Evolutionary conservation across 2,888 invertebrate genomes (phyloP).

Genomic region (Cryptocephalus moraei): DNA sequence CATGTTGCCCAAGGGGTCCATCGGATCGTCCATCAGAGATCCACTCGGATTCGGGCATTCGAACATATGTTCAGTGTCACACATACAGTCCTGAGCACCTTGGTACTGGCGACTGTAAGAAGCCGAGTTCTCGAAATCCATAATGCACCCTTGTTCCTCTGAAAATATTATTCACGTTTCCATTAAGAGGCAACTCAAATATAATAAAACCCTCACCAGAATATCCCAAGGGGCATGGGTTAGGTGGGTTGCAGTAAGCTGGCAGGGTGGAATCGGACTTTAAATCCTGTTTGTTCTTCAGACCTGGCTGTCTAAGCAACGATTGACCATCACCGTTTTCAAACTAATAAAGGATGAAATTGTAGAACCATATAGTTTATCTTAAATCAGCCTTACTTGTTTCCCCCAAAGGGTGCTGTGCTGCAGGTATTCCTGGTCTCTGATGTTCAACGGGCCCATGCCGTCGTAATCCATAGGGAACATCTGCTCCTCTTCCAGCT

Average conservation of each 20-base stretch:
- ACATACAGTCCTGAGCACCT: slow-evolving; percentile 89
- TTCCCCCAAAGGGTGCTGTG: slow-evolving; percentile 60
- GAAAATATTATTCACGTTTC: slow-evolving; percentile 4
- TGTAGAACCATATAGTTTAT: neutral
- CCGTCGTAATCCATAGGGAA: slow-evolving; percentile 57
- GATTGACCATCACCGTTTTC: slow-evolving; percentile 59
- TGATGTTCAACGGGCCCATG: slow-evolving; percentile 57
- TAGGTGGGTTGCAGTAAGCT: slow-evolving; percentile 98
- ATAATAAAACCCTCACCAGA: slow-evolving; percentile 45
- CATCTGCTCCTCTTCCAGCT: slow-evolving; percentile 40
- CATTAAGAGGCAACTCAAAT: neutral
- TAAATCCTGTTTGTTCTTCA: slow-evolving; percentile 59
- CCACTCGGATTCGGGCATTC: slow-evolving; percentile 62
- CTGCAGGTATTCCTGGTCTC: slow-evolving; percentile 81
- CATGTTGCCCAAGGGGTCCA: slow-evolving; percentile 39
- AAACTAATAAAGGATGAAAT: neutral
- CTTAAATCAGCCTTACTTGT: slow-evolving; percentile 34
- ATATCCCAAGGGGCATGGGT: slow-evolving; percentile 95
- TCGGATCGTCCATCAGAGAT: slow-evolving; percentile 26
- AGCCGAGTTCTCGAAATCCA: slow-evolving; percentile 89
- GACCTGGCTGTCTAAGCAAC: slow-evolving; percentile 47
- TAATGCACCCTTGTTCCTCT: slow-evolving; percentile 79
- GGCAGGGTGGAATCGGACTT: slow-evolving; percentile 89
- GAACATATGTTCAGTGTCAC: slow-evolving; percentile 97
- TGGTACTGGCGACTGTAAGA: slow-evolving; percentile 91